Percentiles rank a stretch among this genome's conserved stretches.
These are phyloP conservation scores for Phoeniculus purpureus DNA, from an alignment of 2,797 vertebrate genomes.

Conservation along the genomic window DNA sequence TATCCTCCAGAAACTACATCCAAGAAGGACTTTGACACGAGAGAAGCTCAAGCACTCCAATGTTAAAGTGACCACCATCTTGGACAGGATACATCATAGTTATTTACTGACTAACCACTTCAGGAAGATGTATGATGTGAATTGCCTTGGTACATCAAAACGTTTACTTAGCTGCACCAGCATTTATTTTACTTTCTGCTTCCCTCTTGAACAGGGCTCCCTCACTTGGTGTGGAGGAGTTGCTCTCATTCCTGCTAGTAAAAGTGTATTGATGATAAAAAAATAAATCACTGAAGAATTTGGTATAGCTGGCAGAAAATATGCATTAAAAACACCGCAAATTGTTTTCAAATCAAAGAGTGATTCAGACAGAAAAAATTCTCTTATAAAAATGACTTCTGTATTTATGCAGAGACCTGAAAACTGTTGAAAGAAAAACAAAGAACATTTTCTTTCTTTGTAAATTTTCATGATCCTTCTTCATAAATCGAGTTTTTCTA, in stretches of 20 bases:
- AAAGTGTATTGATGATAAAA: neutral
- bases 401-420: neutral
- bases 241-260: neutral
- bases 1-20: neutral
- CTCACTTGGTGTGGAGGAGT: neutral
- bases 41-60: neutral
- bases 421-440: neutral
- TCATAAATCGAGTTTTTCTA: neutral
- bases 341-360: neutral
- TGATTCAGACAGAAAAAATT: neutral
- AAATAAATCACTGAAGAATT: neutral
- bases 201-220: neutral
- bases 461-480: neutral
- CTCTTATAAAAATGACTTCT: neutral
- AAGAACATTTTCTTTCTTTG: neutral
- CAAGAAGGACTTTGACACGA: neutral
- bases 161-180: neutral
- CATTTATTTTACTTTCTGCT: neutral
- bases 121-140: neutral
- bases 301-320: neutral
- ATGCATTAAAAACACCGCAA: neutral
- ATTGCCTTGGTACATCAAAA: neutral
- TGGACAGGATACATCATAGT: neutral
- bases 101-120: neutral
- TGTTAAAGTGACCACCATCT: fast-evolving